Evolutionary conservation across 2,113 vertebrate species (phyloP).

Genomic region (Connochaetes taurinus): DNA sequence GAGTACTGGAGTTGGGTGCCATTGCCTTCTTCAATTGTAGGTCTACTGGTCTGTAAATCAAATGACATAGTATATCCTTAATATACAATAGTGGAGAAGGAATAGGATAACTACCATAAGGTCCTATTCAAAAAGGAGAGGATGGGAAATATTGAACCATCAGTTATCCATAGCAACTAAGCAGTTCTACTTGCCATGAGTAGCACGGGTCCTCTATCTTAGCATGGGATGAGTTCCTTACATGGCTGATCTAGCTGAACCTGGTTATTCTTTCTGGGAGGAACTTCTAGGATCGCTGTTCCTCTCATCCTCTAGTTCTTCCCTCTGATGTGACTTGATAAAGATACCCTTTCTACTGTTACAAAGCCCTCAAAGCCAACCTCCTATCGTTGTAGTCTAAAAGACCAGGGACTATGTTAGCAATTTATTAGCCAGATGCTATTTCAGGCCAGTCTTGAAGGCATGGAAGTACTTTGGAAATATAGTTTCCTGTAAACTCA

Average conservation of each 20-base stretch:
- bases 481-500: background rate
- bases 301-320: background rate
- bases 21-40: background rate
- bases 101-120: background rate
- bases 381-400: background rate
- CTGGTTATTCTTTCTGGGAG: background rate
- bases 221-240: background rate
- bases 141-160: background rate
- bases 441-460: background rate
- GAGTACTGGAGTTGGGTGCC: no score
- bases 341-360: background rate
- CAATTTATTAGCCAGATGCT: background rate
- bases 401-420: background rate
- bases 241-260: background rate
- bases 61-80: background rate
- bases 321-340: background rate
- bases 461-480: background rate
- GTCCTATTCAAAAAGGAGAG: background rate
- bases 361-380: background rate
- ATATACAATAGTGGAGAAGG: background rate
- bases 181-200: background rate
- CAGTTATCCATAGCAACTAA: background rate
- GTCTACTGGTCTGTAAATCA: background rate
- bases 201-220: background rate
- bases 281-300: background rate